phyloP scores from a whole-genome alignment of 2,797 vertebrate species.

The Eulemur albifrons region DNA sequence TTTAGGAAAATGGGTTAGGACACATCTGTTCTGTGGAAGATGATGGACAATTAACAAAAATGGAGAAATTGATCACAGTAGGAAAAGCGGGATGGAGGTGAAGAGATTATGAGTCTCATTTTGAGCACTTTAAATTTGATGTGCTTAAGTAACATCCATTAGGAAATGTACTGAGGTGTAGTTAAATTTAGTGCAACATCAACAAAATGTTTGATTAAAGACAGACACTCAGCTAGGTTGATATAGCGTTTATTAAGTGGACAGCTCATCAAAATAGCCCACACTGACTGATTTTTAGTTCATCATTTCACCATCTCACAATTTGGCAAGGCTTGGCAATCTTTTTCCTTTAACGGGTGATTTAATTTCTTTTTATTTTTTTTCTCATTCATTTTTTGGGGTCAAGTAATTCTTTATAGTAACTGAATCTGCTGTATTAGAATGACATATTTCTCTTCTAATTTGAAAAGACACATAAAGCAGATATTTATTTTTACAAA shows the following conservation, averaged over 20 bases:
- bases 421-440: not conserved
- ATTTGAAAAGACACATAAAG: not conserved
- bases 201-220: not conserved
- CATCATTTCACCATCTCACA: not conserved
- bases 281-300: not conserved
- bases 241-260: not conserved
- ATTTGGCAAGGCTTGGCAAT: not conserved
- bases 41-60: not conserved
- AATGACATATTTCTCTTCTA: not conserved
- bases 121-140: not conserved
- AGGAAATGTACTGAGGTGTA: not conserved
- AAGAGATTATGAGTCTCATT: not conserved
- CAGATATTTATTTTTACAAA: not conserved
- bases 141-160: not conserved
- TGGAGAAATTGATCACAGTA: not conserved
- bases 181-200: not conserved
- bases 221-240: not conserved
- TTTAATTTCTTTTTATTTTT: not conserved
- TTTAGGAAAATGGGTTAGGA: constrained; percentile 36
- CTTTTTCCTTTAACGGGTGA: not conserved
- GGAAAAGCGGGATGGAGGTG: not conserved
- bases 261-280: not conserved
- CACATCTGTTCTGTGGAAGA: constrained; percentile 52
- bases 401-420: not conserved
- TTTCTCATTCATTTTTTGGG: not conserved